These are phyloP conservation scores for Onychostruthus taczanowskii DNA, from an alignment of 2,113 vertebrate species.

Conservation along the genomic window DNA sequence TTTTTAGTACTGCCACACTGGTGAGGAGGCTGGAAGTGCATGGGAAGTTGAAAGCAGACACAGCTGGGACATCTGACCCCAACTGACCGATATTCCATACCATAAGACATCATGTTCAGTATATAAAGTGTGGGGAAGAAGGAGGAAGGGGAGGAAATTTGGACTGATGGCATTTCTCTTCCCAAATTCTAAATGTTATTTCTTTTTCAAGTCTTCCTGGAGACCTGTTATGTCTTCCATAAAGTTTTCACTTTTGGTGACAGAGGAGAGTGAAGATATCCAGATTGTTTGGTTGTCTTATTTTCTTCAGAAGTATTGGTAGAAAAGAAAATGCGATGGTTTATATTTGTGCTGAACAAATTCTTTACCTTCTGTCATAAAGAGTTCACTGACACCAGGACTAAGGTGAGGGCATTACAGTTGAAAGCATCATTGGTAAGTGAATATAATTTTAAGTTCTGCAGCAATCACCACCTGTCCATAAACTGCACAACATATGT, in stretches of 20 bases:
- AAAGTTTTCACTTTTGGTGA: neutral
- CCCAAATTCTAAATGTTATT: neutral
- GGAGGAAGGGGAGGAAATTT: neutral
- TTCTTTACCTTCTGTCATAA: neutral
- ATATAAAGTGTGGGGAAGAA: neutral
- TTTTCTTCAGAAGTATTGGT: neutral
- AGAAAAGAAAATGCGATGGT: neutral
- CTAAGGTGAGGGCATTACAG: neutral
- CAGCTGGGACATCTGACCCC: neutral
- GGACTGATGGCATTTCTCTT: neutral
- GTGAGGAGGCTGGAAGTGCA: neutral
- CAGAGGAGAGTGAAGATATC: neutral
- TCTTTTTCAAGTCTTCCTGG: neutral
- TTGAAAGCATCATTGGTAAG: neutral
- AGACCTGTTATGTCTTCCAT: neutral
- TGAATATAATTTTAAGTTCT: neutral
- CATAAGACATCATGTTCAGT: neutral
- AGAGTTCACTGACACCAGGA: neutral
- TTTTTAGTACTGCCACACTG: neutral
- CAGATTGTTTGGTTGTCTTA: neutral
- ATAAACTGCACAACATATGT: neutral
- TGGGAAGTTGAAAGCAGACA: neutral
- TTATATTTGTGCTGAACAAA: neutral
- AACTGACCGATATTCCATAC: neutral
- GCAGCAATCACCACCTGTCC: neutral